Conservation (phyloP, 2,888 invertebrate species). For the Melolontha melolontha region DNA sequence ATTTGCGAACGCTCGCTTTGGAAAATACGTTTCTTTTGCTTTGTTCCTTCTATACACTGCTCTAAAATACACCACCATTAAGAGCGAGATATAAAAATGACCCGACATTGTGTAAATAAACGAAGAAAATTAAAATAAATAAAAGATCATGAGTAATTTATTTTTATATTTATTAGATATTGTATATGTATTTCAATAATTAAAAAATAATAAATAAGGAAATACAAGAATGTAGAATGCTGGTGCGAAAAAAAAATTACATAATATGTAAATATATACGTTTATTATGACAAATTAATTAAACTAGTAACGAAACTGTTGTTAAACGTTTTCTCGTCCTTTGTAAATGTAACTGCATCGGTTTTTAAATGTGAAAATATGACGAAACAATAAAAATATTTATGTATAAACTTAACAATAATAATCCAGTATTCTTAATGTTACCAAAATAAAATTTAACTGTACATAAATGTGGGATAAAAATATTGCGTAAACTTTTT, state of each 20-base stretch:
- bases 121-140: conserved; percentile 44
- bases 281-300: conserved; percentile 40
- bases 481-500: conserved; percentile 58
- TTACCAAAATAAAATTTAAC: conserved; percentile 57
- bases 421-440: conserved; percentile 65
- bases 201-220: conserved; percentile 17
- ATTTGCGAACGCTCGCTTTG: too few species aligned
- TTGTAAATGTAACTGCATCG: conserved; percentile 47
- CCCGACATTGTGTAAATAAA: conserved; percentile 35
- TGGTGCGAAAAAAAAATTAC: conserved; percentile 31
- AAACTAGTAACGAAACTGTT: conserved; percentile 44
- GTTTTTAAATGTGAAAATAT: conserved; percentile 55
- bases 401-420: conserved; percentile 58
- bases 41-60: conserved; percentile 9
- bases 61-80: neutral
- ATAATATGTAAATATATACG: conserved; percentile 26
- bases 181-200: conserved; percentile 47
- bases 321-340: conserved; percentile 50
- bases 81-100: neutral
- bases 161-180: conserved; percentile 61
- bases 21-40: conserved; percentile 4
- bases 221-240: conserved; percentile 34
- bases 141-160: conserved; percentile 58
- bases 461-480: conserved; percentile 58
- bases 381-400: conserved; percentile 49